A percentile compares a stretch with the other conserved stretches of the same genome.
These are phyloP conservation scores for Papilio helenus DNA, from an alignment of 1,140 invertebrate species.

Conservation along the genomic window DNA sequence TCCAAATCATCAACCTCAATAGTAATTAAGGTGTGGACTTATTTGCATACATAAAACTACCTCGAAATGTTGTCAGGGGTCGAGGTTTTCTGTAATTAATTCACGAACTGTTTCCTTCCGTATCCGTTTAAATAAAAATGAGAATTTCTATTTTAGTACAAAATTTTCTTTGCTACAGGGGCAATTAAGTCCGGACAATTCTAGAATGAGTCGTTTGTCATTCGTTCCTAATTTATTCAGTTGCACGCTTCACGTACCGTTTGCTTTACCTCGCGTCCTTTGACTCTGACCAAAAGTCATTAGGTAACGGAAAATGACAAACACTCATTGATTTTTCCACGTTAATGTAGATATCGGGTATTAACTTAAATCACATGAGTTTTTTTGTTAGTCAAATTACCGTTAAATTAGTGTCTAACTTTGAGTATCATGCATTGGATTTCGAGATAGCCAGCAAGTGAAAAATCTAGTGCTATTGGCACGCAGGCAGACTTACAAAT, in stretches of 20 bases:
- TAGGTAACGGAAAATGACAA: conserved; percentile 5
- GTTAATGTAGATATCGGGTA: not conserved
- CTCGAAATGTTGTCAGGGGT: not conserved
- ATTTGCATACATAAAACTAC: conserved; percentile 1
- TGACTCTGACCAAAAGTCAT: conserved; percentile 9
- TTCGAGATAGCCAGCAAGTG: no score
- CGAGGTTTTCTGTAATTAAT: not conserved
- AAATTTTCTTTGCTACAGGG: no score
- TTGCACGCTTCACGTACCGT: not conserved
- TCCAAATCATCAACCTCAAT: not conserved
- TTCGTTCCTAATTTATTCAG: not conserved
- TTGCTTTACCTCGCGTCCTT: not conserved
- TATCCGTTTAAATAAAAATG: not conserved
- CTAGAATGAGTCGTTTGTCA: not conserved
- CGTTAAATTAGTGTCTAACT: no score
- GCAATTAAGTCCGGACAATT: not conserved
- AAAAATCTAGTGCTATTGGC: not conserved
- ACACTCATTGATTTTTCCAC: not conserved
- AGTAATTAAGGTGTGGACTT: not conserved
- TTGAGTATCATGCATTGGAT: no score
- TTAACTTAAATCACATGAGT: not conserved
- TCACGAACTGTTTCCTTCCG: not conserved
- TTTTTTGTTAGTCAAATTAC: no score
- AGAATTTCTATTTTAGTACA: no score
- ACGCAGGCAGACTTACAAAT: not conserved